Percentiles rank a stretch among this genome's conserved stretches.
Conservation (phyloP, 2,113 vertebrate genomes). For the Micromys minutus region DNA sequence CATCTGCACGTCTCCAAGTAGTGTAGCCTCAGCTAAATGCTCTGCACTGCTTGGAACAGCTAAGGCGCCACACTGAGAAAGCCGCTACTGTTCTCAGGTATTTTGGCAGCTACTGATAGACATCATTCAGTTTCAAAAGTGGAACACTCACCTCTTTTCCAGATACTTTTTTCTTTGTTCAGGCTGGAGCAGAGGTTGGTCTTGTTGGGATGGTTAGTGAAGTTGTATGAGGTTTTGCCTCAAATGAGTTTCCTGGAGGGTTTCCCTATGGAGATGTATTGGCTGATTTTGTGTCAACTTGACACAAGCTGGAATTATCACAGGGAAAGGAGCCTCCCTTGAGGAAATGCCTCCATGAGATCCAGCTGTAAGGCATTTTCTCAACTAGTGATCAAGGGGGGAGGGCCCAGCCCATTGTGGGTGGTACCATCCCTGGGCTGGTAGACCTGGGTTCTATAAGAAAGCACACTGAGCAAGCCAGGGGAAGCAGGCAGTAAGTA, state of each 20-base stretch:
- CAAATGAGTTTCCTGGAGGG: background rate
- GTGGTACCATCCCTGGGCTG: too few species aligned
- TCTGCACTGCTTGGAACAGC: background rate
- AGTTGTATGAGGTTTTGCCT: background rate
- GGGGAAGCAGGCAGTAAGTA: too few species aligned
- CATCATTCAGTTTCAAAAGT: background rate
- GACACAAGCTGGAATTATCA: too few species aligned
- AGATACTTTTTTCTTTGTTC: background rate
- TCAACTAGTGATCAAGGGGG: too few species aligned
- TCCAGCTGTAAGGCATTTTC: too few species aligned
- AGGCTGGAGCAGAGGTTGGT: background rate
- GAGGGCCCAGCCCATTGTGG: too few species aligned
- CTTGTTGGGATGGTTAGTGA: background rate
- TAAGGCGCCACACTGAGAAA: background rate
- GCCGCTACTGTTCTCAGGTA: background rate
- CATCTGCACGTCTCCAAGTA: background rate
- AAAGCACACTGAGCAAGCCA: too few species aligned
- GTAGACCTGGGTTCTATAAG: too few species aligned
- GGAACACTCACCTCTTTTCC: background rate
- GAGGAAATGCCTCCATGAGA: too few species aligned
- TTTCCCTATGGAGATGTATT: background rate
- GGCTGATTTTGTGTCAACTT: too few species aligned
- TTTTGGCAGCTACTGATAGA: conserved; percentile 1
- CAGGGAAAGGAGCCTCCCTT: too few species aligned
- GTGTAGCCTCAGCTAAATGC: background rate